These are phyloP conservation scores for Heliconius hewitsoni DNA, from an alignment of 1,140 invertebrate genomes.

Conservation along the genomic window DNA sequence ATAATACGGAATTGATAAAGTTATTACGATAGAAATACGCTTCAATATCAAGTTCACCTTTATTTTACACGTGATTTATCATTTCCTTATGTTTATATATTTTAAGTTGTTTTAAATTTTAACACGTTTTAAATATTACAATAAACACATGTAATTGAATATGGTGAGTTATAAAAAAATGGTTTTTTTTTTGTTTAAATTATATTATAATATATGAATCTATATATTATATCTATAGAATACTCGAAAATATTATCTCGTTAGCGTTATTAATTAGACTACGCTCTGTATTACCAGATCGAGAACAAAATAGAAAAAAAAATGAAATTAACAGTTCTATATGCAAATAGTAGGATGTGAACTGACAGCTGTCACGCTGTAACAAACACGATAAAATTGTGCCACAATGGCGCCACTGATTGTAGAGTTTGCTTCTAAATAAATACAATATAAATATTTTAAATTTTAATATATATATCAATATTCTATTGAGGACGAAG, in stretches of 20 bases:
- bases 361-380: not conserved
- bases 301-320: too few relatives aligned
- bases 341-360: not conserved
- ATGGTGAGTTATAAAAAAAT: too few relatives aligned
- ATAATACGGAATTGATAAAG: not conserved
- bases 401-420: not conserved
- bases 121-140: constrained; percentile 29
- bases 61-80: constrained; percentile 29
- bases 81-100: constrained; percentile 28
- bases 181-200: too few relatives aligned
- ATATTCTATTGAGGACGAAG: not conserved
- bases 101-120: constrained; percentile 28
- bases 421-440: not conserved
- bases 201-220: too few relatives aligned
- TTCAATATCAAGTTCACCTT: constrained; percentile 15
- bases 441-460: not conserved
- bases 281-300: too few relatives aligned
- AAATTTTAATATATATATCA: not conserved
- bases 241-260: too few relatives aligned
- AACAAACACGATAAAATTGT: not conserved
- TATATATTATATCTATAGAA: too few relatives aligned
- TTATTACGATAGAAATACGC: not conserved
- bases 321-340: too few relatives aligned
- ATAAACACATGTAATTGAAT: constrained; percentile 5
- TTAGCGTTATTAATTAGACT: too few relatives aligned